Percentiles rank a stretch among this genome's conserved stretches.
Conservation (phyloP, 2,113 vertebrate species). For the Epinephelus lanceolatus region DNA sequence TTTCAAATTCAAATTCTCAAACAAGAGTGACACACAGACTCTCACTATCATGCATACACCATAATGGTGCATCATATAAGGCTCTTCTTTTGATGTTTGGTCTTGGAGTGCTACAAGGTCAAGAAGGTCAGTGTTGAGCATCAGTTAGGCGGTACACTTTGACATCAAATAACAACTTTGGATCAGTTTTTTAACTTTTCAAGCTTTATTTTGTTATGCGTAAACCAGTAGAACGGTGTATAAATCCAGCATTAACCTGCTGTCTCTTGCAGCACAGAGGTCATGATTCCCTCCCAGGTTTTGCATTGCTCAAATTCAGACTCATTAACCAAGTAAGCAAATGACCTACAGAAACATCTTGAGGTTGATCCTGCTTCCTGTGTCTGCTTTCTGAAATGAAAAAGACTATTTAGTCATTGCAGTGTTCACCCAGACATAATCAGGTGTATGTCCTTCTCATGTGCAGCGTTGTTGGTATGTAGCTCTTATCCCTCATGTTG, state of each 20-base stretch:
- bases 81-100: background rate
- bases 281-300: background rate
- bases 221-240: background rate
- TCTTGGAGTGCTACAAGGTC: background rate
- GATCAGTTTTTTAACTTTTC: background rate
- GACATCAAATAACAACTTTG: background rate
- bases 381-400: conserved; percentile 14
- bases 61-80: background rate
- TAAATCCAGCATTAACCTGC: background rate
- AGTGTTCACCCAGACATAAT: background rate
- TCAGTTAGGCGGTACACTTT: background rate
- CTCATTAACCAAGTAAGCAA: conserved; percentile 1
- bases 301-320: conserved; percentile 21
- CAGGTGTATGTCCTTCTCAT: conserved; percentile 12
- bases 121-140: background rate
- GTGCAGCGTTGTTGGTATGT: conserved; percentile 3
- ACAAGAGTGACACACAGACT: background rate
- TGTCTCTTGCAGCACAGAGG: background rate
- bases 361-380: background rate
- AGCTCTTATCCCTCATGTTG: conserved; percentile 13
- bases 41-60: background rate
- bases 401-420: background rate
- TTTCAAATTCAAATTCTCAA: background rate
- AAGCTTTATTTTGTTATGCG: background rate
- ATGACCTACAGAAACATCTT: background rate